Conservation (phyloP, 1,140 invertebrate genomes). For the Centruroides vittatus region DNA sequence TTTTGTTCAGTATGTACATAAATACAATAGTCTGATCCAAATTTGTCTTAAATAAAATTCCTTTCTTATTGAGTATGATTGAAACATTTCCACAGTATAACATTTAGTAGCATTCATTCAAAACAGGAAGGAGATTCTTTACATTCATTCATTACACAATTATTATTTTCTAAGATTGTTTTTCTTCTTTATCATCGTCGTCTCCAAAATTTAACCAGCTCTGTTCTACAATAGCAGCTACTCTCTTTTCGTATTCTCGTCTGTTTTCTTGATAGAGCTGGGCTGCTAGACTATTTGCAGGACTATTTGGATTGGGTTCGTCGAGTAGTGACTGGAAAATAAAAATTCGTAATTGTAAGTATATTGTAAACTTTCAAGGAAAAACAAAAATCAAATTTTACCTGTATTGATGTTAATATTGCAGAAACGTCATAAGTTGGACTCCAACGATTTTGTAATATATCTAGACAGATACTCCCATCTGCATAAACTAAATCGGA, state of each 20-base stretch:
- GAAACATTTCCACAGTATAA: too few species aligned
- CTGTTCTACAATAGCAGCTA: conserved; percentile 91
- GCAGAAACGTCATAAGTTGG: conserved; percentile 99
- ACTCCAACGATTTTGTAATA: conserved; percentile 98
- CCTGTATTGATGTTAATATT: conserved; percentile 77
- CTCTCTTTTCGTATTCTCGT: conserved; percentile 90
- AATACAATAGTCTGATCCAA: too few species aligned
- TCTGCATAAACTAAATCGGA: conserved; percentile 71
- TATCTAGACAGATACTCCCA: conserved; percentile 98
- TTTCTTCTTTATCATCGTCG: conserved; percentile 21
- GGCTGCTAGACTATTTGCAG: conserved; percentile 89
- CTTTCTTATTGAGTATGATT: too few species aligned
- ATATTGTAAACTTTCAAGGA: conserved; percentile 56
- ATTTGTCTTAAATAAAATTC: too few species aligned
- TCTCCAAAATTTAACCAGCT: conserved; percentile 69
- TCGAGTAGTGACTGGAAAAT: conserved; percentile 64
- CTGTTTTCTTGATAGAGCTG: conserved; percentile 91
- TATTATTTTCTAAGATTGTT: conserved; percentile 12
- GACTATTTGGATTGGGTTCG: conserved; percentile 93
- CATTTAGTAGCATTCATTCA: too few species aligned
- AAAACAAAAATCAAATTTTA: conserved; percentile 51
- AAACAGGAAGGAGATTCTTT: too few species aligned
- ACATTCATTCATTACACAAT: neutral
- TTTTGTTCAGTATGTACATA: too few species aligned
- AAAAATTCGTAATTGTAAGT: too few species aligned